phyloP scores from a whole-genome alignment of 2,797 vertebrate genomes.

The Sphaeramia orbicularis region DNA sequence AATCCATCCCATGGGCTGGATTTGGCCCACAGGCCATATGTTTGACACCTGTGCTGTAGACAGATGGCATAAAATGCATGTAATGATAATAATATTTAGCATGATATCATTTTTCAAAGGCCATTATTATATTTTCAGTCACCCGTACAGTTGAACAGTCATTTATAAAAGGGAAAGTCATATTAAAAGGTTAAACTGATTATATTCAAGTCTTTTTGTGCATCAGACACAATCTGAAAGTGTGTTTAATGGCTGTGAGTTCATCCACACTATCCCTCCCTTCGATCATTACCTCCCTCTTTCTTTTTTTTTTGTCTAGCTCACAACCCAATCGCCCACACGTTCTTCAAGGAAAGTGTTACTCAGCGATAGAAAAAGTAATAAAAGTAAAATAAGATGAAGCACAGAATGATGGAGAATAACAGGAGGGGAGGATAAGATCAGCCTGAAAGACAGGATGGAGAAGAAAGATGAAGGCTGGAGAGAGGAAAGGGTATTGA shows the following conservation, averaged over 20 bases:
- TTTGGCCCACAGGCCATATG: no score
- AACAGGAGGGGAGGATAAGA: conserved; percentile 57
- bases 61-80: no score
- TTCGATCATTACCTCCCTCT: background rate
- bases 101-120: no score
- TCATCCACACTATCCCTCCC: conserved; percentile 18
- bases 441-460: conserved; percentile 50
- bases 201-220: no score
- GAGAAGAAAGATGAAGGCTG: conserved; percentile 57
- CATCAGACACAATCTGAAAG: background rate
- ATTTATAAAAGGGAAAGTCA: no score
- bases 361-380: conserved; percentile 60
- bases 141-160: no score
- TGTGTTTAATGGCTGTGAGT: conserved; percentile 21
- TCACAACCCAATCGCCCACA: conserved; percentile 37
- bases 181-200: no score
- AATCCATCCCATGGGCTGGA: no score
- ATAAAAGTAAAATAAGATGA: conserved; percentile 75
- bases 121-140: no score
- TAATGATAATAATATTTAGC: no score
- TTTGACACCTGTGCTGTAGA: no score
- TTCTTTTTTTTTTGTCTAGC: conserved; percentile 1
- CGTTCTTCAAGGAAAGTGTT: conserved; percentile 39
- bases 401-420: conserved; percentile 62
- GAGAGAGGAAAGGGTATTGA: conserved; percentile 47